A percentile compares a stretch with the other conserved stretches of the same genome.
Evolutionary conservation across 2,113 vertebrate genomes (phyloP).

Genomic region (Sorex araneus): DNA sequence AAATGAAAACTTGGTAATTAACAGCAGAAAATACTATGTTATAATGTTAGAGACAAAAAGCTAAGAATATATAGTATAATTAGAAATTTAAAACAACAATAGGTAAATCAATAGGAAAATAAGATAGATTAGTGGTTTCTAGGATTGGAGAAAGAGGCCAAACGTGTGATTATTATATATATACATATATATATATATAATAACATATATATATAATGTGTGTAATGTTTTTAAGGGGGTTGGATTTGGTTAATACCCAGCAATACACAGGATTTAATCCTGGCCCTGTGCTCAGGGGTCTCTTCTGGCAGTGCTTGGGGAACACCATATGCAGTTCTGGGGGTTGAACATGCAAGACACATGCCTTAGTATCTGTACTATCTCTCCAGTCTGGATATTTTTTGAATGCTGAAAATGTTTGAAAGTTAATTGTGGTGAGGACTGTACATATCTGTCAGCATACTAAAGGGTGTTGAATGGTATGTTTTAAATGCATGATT

Average conservation of each 20-base stretch:
- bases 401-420: slow-evolving; percentile 25
- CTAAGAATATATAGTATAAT: not conserved
- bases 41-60: slow-evolving; percentile 36
- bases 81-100: slow-evolving; percentile 32
- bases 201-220: too few relatives aligned
- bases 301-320: not conserved
- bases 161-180: too few relatives aligned
- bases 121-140: not conserved
- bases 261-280: too few relatives aligned
- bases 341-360: too few relatives aligned
- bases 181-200: too few relatives aligned
- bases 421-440: slow-evolving; percentile 15
- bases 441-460: slow-evolving; percentile 9
- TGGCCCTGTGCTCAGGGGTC: too few relatives aligned
- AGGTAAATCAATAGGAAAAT: not conserved
- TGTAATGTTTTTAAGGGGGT: too few relatives aligned
- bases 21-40: slow-evolving; percentile 16
- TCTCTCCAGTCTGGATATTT: not conserved
- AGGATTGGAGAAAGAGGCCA: not conserved
- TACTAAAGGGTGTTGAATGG: not conserved
- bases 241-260: too few relatives aligned
- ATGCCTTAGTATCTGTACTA: not conserved
- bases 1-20: slow-evolving; percentile 54
- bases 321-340: not conserved
- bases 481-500: slow-evolving; percentile 26